Evolutionary conservation across 2,797 vertebrate genomes (phyloP).

Genomic region (Graptemys geographica): DNA sequence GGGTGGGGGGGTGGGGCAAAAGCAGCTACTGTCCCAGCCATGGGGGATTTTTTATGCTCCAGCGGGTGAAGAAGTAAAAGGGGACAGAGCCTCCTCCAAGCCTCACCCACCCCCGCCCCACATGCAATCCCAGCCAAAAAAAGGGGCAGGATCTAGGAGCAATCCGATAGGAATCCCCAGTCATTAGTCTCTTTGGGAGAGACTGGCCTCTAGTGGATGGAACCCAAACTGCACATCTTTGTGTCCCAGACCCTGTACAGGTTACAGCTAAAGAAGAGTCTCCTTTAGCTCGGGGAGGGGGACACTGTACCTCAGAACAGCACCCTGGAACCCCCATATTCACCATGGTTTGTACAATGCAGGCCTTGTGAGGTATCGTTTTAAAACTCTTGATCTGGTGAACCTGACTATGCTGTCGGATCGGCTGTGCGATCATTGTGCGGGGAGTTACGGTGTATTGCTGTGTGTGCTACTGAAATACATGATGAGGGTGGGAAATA

Average conservation of each 20-base stretch:
- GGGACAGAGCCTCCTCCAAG: not conserved
- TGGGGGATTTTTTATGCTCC: not conserved
- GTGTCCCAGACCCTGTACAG: not conserved
- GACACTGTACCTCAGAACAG: too few relatives aligned
- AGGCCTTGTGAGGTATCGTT: too few relatives aligned
- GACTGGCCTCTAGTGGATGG: not conserved
- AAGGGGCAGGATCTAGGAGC: not conserved
- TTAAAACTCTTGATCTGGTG: too few relatives aligned
- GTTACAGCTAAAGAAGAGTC: not conserved
- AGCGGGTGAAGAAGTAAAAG: not conserved
- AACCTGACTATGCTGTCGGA: too few relatives aligned
- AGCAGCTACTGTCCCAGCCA: not conserved
- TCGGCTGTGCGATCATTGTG: too few relatives aligned
- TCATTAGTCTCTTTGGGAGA: not conserved
- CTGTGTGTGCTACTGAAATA: too few relatives aligned
- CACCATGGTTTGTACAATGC: too few relatives aligned
- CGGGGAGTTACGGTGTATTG: too few relatives aligned
- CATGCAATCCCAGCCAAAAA: not conserved
- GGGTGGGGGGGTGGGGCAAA: not conserved
- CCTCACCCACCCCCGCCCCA: not conserved
- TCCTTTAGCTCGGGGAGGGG: not conserved
- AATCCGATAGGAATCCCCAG: not conserved
- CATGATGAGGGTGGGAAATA: too few relatives aligned
- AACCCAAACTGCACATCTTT: not conserved
- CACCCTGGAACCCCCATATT: too few relatives aligned